These are phyloP conservation scores for Jaculus jaculus DNA, from an alignment of 2,113 vertebrate species.

Conservation along the genomic window DNA sequence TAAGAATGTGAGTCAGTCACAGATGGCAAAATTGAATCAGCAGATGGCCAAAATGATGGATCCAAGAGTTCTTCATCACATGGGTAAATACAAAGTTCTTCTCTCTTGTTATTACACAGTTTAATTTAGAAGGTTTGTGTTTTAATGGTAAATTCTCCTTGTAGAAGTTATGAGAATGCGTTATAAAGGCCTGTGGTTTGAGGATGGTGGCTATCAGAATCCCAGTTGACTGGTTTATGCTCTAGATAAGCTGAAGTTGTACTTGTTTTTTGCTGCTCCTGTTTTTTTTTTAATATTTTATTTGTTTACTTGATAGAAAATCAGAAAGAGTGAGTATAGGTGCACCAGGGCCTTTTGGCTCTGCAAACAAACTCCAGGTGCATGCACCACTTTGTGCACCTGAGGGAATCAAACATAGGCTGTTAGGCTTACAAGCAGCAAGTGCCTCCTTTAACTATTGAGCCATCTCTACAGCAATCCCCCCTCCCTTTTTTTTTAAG, in stretches of 20 bases:
- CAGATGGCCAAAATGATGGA: slow-evolving; percentile 99
- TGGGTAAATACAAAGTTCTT: slow-evolving; percentile 89
- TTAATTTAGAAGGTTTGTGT: slow-evolving; percentile 12
- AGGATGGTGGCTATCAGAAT: slow-evolving; percentile 35
- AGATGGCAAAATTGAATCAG: slow-evolving; percentile 98
- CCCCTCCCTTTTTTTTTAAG: background rate
- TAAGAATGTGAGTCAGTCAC: slow-evolving; percentile 99
- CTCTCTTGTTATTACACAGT: slow-evolving; percentile 21
- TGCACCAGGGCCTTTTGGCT: no score
- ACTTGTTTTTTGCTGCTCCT: background rate
- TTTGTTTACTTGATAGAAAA: no score
- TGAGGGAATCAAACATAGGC: no score
- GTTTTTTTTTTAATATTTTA: background rate
- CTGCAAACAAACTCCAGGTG: background rate
- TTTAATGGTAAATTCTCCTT: slow-evolving; percentile 35
- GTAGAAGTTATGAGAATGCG: slow-evolving; percentile 27
- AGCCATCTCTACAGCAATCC: background rate
- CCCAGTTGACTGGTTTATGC: background rate
- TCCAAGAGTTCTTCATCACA: slow-evolving; percentile 98
- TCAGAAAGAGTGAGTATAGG: background rate
- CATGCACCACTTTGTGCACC: background rate
- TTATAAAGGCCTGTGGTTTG: slow-evolving; percentile 14
- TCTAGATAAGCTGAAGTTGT: slow-evolving; percentile 28
- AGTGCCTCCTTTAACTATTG: background rate
- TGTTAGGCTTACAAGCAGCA: background rate